These are phyloP conservation scores for Machaerirhynchus nigripectus DNA, from an alignment of 2,113 vertebrate genomes.

Conservation along the genomic window DNA sequence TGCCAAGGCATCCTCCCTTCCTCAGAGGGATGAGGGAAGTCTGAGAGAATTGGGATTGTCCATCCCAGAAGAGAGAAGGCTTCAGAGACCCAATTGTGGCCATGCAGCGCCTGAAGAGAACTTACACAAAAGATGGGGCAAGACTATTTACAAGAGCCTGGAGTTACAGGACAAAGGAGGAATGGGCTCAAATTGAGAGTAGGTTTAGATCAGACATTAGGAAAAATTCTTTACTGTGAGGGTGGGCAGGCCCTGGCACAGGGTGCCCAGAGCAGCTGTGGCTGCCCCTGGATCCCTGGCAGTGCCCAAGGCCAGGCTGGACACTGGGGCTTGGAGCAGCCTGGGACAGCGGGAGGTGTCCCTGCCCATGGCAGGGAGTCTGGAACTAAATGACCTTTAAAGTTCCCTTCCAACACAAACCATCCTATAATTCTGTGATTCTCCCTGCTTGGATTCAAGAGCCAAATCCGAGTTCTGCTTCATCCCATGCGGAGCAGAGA, in stretches of 20 bases:
- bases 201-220: neutral
- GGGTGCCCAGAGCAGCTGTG: neutral
- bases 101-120: neutral
- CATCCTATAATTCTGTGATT: neutral
- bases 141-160: neutral
- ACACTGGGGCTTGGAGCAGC: neutral
- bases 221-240: neutral
- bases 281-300: neutral
- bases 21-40: neutral
- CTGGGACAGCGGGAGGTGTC: neutral
- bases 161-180: neutral
- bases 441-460: neutral
- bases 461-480: neutral
- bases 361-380: neutral
- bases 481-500: accelerated
- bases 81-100: neutral
- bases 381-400: neutral
- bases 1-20: neutral
- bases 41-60: neutral
- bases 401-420: neutral
- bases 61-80: neutral
- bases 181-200: neutral
- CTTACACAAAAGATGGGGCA: neutral
- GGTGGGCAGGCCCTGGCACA: neutral
- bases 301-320: neutral